Base-by-base conservation (phyloP, 2,888 invertebrate species). In the Synanthedon andrenaeformis region DNA sequence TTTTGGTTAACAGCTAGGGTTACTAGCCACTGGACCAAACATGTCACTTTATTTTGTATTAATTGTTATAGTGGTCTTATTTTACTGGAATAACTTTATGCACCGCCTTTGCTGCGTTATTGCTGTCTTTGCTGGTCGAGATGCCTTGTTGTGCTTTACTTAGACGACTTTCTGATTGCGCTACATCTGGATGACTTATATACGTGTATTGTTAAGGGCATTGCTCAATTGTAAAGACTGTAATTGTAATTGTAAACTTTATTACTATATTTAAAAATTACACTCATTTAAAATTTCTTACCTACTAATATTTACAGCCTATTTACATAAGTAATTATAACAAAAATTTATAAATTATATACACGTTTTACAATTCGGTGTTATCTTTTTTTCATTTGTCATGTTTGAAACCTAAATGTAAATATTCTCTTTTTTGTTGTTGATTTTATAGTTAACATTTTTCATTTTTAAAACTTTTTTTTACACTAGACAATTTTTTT, bases 101-200 rank as follows among this genome's bases (percentile, higher is more conserved):
- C 6, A 87, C 89, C 0, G 67, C 89, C 51, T 55, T 66, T 0
- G 77, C 70, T 3, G 77, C 90, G 3, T 68, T 90, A 14, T 52
- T 85, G 19, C 76, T 91, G 14, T 84, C 89, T 1, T 68, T 91
- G 51, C 69, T 91, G 41, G 87, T 91, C 53, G 91, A 91, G 75
- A 90, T 90, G 69, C 91, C 91, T 1, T 77, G 89, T 63, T 89
- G 89, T 62, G 88, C 89, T 19, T 65, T 91, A 13, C 69, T 90
- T 5, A 70, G 89, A 53, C 72, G 89, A 14, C 70, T 89, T 13
- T 88, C 89, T 1, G 80, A 86, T 57, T 76, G 73, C 53, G 77
- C 78, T 5, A 13, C 45, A 2, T 62, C 66, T 64, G 55, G 58
- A 42, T 6, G 14, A 10, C 2, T 19, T 19, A 11, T 4, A 4